Conservation (phyloP, 2,113 vertebrate species). For the Ameiurus melas region DNA sequence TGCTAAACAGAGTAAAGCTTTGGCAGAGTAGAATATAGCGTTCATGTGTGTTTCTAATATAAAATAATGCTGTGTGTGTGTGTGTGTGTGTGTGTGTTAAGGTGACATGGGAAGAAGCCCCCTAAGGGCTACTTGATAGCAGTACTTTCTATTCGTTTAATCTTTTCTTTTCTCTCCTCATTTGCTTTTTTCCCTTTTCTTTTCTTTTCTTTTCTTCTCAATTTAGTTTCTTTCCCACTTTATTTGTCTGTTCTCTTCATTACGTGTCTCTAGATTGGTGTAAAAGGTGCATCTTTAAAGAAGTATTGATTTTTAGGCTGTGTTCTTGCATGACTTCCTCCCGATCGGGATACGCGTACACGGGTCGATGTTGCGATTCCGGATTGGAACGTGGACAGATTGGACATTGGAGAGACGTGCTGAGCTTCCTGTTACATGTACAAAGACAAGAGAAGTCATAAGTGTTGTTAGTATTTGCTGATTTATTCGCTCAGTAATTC, state of each 20-base stretch:
- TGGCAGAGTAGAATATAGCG: too few relatives aligned
- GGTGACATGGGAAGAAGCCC: too few relatives aligned
- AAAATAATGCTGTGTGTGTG: too few relatives aligned
- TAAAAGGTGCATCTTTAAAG: not conserved
- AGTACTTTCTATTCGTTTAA: not conserved
- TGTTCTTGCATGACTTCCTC: conserved; percentile 28
- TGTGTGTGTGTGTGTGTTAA: too few relatives aligned
- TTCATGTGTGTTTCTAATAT: too few relatives aligned
- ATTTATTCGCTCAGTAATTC: not conserved
- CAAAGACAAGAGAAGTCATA: not conserved
- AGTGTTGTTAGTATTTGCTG: not conserved
- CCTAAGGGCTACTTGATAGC: too few relatives aligned
- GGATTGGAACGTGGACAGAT: not conserved
- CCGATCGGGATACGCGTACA: not conserved
- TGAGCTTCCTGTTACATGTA: not conserved
- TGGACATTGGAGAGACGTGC: not conserved
- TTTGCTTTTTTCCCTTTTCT: not conserved
- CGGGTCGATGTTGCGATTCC: conserved; percentile 33
- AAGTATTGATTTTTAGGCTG: conserved; percentile 26
- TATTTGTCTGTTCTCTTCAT: not conserved
- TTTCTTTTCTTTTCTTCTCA: not conserved
- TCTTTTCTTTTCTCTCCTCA: too few relatives aligned
- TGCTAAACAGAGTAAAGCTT: too few relatives aligned
- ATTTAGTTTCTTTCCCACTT: not conserved
- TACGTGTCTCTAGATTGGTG: not conserved